These are phyloP conservation scores for Helicoverpa assulta DNA, from an alignment of 2,888 invertebrate genomes.

Conservation along the genomic window DNA sequence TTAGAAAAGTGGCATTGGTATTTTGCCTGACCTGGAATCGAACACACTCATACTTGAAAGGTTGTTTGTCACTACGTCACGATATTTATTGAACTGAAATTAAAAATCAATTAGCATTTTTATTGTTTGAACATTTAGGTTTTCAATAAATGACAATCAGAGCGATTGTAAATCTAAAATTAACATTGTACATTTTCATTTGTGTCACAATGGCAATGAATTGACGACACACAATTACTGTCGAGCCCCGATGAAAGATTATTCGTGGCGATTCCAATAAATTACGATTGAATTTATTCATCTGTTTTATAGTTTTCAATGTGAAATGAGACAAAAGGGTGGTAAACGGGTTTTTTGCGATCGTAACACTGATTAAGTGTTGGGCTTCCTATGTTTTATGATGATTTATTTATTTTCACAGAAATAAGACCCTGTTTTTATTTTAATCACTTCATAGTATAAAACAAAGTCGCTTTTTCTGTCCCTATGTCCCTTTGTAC, in stretches of 20 bases:
- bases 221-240: slow-evolving; percentile 47
- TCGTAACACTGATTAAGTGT: slow-evolving; percentile 28
- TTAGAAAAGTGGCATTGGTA: too few relatives aligned
- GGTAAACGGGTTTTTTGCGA: slow-evolving; percentile 5
- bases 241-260: slow-evolving; percentile 48
- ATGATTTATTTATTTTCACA: slow-evolving; percentile 23
- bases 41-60: too few relatives aligned
- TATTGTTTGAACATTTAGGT: background rate
- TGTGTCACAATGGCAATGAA: slow-evolving; percentile 49
- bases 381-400: slow-evolving; percentile 4
- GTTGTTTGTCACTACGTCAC: too few relatives aligned
- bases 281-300: slow-evolving; percentile 51
- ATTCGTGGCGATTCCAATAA: slow-evolving; percentile 42
- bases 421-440: background rate
- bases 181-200: slow-evolving; percentile 37
- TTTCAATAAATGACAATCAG: slow-evolving; percentile 30
- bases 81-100: background rate
- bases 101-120: background rate
- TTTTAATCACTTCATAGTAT: too few relatives aligned
- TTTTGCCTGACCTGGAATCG: too few relatives aligned
- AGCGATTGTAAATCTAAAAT: slow-evolving; percentile 42
- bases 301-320: slow-evolving; percentile 41
- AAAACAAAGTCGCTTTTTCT: too few relatives aligned
- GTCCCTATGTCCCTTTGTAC: too few relatives aligned
- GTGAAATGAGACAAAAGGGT: slow-evolving; percentile 18